These are phyloP conservation scores for Eupithecia pulchellata DNA, from an alignment of 2,888 invertebrate genomes.

Conservation along the genomic window DNA sequence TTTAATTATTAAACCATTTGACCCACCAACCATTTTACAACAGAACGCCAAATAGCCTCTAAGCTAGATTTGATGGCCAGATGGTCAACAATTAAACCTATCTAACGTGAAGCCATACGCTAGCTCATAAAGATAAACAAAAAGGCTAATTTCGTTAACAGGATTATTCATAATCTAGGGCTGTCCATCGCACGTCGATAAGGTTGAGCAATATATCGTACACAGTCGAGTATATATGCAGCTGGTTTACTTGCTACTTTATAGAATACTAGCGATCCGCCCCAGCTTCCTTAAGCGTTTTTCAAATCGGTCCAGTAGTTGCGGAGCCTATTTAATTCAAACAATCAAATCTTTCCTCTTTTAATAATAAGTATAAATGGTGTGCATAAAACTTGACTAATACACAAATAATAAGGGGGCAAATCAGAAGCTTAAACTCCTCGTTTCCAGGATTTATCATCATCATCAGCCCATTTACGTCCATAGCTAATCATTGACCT, in stretches of 20 bases:
- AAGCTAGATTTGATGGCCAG: conserved; percentile 17
- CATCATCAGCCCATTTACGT: too few relatives aligned
- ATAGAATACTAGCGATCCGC: too few relatives aligned
- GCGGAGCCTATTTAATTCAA: too few relatives aligned
- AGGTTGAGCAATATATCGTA: conserved; percentile 69
- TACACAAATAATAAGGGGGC: background rate
- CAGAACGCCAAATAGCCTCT: background rate
- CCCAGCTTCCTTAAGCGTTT: too few relatives aligned
- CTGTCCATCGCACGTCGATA: conserved; percentile 77
- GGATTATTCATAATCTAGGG: conserved; percentile 76
- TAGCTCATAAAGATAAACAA: conserved; percentile 45
- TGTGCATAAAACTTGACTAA: background rate
- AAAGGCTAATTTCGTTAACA: conserved; percentile 49
- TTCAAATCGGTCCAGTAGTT: too few relatives aligned
- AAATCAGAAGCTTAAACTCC: background rate
- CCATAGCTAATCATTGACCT: too few relatives aligned
- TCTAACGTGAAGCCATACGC: conserved; percentile 35
- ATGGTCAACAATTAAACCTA: conserved; percentile 31
- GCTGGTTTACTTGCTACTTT: conserved; percentile 9
- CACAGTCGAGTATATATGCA: conserved; percentile 37
- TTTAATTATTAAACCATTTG: background rate
- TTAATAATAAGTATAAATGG: too few relatives aligned
- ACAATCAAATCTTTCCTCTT: too few relatives aligned
- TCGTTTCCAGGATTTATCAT: background rate
- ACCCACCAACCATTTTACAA: background rate